These are phyloP conservation scores for Seriola rivoliana DNA, from an alignment of 2,113 vertebrate species.

Conservation along the genomic window DNA sequence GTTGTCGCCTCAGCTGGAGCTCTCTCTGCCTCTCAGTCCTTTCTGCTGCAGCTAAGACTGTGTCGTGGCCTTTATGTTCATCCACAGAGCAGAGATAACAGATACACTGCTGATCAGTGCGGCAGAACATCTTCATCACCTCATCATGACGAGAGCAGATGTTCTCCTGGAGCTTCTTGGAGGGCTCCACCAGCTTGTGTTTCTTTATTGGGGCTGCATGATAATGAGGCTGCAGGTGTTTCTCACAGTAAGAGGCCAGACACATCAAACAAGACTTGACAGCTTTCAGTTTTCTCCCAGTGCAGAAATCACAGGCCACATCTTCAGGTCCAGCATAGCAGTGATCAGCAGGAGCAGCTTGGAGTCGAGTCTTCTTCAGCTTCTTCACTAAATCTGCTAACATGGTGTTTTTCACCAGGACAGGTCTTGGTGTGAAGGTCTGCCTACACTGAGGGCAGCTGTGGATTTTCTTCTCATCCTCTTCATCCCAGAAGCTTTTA, in stretches of 20 bases:
- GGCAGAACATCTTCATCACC: not conserved
- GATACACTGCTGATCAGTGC: not conserved
- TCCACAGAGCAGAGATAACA: not conserved
- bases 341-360: not conserved
- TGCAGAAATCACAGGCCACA: not conserved
- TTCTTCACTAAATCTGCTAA: not conserved
- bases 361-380: not conserved
- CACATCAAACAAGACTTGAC: not conserved
- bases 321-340: not conserved
- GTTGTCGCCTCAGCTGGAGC: not conserved
- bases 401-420: not conserved
- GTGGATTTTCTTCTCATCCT: not conserved
- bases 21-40: not conserved
- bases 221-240: not conserved
- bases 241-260: not conserved
- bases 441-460: not conserved
- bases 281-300: not conserved
- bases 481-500: not conserved
- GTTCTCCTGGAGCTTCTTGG: not conserved
- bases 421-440: not conserved
- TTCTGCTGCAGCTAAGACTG: not conserved
- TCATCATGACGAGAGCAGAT: not conserved
- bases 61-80: not conserved
- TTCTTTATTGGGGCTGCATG: not conserved
- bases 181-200: not conserved